Evolutionary conservation across 92 coral and sea anemone species (phyloP).

Genomic region (Phymanthus crucifer): DNA sequence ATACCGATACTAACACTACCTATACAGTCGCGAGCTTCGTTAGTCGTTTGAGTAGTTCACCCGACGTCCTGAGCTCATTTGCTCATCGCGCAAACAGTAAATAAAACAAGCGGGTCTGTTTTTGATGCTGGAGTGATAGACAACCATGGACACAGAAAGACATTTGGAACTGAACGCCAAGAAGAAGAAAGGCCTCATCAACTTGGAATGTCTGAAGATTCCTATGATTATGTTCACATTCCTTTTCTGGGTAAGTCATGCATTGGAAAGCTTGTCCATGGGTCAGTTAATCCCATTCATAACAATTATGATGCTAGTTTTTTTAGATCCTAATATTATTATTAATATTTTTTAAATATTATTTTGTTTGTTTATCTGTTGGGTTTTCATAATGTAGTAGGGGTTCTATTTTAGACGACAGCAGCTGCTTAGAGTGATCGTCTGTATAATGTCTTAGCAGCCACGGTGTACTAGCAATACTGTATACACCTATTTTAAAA

Average conservation of each 20-base stretch:
- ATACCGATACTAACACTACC: neutral
- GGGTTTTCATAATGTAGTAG: too few relatives aligned
- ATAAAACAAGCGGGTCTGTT: neutral
- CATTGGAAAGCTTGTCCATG: too few relatives aligned
- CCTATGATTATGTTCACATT: conserved; percentile 81
- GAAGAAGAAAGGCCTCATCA: conserved; percentile 60
- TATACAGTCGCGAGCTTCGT: neutral
- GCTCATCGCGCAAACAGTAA: neutral
- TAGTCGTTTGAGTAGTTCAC: neutral
- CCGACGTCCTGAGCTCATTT: neutral
- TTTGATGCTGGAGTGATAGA: neutral
- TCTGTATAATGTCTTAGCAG: too few relatives aligned
- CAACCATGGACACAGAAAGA: neutral
- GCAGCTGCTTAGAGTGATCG: too few relatives aligned
- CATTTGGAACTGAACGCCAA: conserved; percentile 12
- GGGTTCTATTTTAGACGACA: too few relatives aligned
- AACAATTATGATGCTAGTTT: too few relatives aligned
- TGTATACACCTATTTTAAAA: too few relatives aligned
- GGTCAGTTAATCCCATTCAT: too few relatives aligned
- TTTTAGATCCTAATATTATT: too few relatives aligned
- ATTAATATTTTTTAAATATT: too few relatives aligned
- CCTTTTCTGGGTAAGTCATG: conserved; percentile 82
- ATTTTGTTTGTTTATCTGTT: too few relatives aligned
- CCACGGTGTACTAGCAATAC: too few relatives aligned
- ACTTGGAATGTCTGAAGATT: conserved; percentile 70